Evolutionary conservation across 2,888 invertebrate species (phyloP).

Genomic region (Criorhina ranunculi): DNA sequence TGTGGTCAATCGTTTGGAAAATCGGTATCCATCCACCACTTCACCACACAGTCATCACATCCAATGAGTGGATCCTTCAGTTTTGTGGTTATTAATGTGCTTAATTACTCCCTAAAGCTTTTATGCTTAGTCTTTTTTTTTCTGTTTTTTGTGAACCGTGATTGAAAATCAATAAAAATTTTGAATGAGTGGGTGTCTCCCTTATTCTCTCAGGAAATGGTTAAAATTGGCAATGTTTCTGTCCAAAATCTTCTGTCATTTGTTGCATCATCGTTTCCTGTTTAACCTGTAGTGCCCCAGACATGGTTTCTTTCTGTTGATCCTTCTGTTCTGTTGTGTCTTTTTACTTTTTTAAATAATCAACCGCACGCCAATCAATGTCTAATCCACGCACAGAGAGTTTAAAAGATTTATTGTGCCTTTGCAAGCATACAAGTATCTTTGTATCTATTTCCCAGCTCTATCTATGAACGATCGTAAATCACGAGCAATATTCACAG

Average conservation of each 20-base stretch:
- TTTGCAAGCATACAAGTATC: conserved; percentile 3
- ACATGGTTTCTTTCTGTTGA: conserved; percentile 2
- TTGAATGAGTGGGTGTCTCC: neutral
- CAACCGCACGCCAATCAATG: conserved; percentile 69
- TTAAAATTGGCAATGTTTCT: no score
- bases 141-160: conserved; percentile 14
- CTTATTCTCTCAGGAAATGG: no score
- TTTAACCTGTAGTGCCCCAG: conserved; percentile 33
- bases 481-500: conserved; percentile 44
- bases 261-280: conserved; percentile 31
- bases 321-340: neutral
- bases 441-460: conserved; percentile 1
- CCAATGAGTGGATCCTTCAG: conserved; percentile 48
- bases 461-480: conserved; percentile 55
- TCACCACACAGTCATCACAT: conserved; percentile 47
- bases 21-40: conserved; percentile 36
- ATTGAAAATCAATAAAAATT: conserved; percentile 57
- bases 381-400: conserved; percentile 30
- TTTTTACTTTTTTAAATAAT: conserved; percentile 39
- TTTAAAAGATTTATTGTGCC: conserved; percentile 55
- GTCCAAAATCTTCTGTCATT: no score
- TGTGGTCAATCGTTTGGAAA: conserved; percentile 67
- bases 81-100: conserved; percentile 51
- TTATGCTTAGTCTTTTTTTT: conserved; percentile 16
- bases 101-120: conserved; percentile 55